These are phyloP conservation scores for Nymphalis io DNA, from an alignment of 1,140 invertebrate species.

Conservation along the genomic window DNA sequence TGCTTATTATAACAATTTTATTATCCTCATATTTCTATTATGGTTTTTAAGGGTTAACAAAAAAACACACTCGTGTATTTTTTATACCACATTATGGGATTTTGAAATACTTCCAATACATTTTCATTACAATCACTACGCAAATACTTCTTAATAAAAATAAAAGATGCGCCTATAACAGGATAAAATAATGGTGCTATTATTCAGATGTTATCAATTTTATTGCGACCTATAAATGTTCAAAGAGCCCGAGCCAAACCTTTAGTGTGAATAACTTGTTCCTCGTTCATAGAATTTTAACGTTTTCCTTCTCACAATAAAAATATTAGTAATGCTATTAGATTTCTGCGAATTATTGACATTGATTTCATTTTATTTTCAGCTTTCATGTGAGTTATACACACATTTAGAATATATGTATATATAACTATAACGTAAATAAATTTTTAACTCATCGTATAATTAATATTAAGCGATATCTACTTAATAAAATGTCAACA, in stretches of 20 bases:
- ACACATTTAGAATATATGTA: no score
- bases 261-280: conserved; percentile 35
- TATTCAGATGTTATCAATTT: conserved; percentile 38
- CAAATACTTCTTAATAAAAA: conserved; percentile 19
- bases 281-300: conserved; percentile 33
- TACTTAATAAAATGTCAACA: no score
- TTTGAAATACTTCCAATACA: not conserved
- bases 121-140: not conserved
- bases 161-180: conserved; percentile 25
- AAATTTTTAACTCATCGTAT: no score
- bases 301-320: conserved; percentile 28
- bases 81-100: no score
- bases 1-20: no score
- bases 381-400: not conserved
- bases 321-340: conserved; percentile 19
- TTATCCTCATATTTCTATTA: no score
- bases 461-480: no score
- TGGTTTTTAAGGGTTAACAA: no score
- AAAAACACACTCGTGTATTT: no score
- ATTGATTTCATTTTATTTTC: not conserved
- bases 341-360: conserved; percentile 7
- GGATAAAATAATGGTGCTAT: conserved; percentile 34
- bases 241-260: conserved; percentile 22
- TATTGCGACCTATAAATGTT: conserved; percentile 37
- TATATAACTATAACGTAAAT: no score